Conservation (phyloP, 1,140 invertebrate genomes). For the Frieseomelitta varia region DNA sequence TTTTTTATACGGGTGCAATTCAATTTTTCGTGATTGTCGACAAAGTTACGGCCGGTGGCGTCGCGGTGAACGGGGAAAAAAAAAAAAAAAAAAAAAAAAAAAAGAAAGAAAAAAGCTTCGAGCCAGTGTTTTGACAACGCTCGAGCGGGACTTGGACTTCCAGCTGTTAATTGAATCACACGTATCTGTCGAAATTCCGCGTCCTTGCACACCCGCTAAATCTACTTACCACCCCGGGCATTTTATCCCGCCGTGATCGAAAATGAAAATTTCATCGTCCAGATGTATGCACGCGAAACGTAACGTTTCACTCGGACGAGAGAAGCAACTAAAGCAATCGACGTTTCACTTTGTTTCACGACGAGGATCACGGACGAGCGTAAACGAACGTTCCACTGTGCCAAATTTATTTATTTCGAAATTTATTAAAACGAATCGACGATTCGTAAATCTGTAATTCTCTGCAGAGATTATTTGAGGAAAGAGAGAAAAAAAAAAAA, state of each 20-base stretch:
- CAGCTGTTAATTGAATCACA: background rate
- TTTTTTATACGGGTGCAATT: too few relatives aligned
- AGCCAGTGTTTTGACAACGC: background rate
- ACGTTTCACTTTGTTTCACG: background rate
- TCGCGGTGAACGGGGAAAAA: background rate
- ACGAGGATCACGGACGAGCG: too few relatives aligned
- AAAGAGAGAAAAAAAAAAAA: background rate
- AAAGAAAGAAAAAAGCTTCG: background rate
- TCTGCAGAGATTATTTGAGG: background rate
- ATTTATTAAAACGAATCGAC: too few relatives aligned
- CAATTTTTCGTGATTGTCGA: too few relatives aligned
- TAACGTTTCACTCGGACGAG: background rate
- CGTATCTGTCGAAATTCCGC: background rate
- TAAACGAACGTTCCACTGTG: too few relatives aligned
- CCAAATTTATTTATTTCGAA: too few relatives aligned
- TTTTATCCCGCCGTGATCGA: background rate
- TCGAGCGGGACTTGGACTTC: background rate
- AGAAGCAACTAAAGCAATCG: background rate
- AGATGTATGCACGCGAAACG: background rate
- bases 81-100: background rate
- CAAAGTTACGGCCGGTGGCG: background rate
- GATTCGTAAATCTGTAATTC: too few relatives aligned
- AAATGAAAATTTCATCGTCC: background rate
- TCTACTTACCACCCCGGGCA: background rate
- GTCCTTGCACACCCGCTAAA: background rate